Evolutionary conservation across 30 jellyfish, hydroid and myxozoan genomes (phyloP).

Genomic region (Mastigias papua): DNA sequence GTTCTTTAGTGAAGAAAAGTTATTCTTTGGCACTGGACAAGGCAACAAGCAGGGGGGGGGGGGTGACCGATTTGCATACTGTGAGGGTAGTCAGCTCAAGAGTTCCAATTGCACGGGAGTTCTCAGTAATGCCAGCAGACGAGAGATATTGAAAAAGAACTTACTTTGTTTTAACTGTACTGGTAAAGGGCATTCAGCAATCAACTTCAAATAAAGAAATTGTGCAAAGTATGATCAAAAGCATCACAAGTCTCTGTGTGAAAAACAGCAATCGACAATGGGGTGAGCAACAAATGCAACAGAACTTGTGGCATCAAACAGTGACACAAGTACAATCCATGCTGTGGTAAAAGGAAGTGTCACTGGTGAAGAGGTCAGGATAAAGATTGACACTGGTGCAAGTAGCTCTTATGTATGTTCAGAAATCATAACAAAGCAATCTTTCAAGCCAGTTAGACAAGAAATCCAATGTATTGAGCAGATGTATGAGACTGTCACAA

Average conservation of each 20-base stretch:
- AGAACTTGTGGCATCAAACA: slow-evolving; percentile 26
- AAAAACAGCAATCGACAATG: background rate
- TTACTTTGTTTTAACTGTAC: background rate
- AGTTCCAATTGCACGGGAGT: background rate
- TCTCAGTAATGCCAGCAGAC: background rate
- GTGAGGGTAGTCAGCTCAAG: background rate
- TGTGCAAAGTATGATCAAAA: slow-evolving; percentile 29
- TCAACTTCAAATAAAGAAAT: slow-evolving; percentile 33
- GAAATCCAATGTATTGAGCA: slow-evolving; percentile 41
- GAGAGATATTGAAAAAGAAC: background rate
- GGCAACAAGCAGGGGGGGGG: background rate
- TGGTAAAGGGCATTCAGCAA: slow-evolving; percentile 55
- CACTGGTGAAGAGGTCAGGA: background rate
- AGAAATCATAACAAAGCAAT: slow-evolving; percentile 9
- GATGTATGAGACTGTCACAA: slow-evolving; percentile 53
- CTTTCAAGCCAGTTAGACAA: slow-evolving; percentile 1
- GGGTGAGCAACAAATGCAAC: background rate
- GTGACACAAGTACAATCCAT: slow-evolving; percentile 27
- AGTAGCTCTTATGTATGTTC: slow-evolving; percentile 27
- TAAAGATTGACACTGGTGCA: slow-evolving; percentile 40
- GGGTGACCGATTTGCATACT: background rate
- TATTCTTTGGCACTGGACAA: background rate
- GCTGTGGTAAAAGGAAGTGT: slow-evolving; percentile 13
- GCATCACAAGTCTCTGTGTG: slow-evolving; percentile 57
- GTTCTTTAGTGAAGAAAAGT: no score